These are phyloP conservation scores for Trichoplusia ni DNA, from an alignment of 1,140 invertebrate genomes.

Conservation along the genomic window DNA sequence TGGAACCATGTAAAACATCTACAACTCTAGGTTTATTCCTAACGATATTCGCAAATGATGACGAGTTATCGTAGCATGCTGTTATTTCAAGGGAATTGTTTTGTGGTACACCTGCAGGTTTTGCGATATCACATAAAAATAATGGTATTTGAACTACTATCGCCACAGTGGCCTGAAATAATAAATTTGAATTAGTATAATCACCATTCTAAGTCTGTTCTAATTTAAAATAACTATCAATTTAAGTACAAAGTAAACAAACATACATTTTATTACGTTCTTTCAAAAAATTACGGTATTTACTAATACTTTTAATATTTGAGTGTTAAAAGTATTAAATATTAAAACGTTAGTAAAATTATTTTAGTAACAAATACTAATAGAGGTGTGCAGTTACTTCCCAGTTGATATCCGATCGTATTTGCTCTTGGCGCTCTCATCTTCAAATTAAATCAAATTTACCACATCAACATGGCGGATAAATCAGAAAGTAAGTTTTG, in stretches of 20 bases:
- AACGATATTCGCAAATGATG: neutral
- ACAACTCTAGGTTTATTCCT: neutral
- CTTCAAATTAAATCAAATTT: conserved; percentile 74
- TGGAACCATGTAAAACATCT: neutral
- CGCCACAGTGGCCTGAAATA: neutral
- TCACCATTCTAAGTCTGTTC: neutral
- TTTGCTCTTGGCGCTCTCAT: conserved; percentile 70
- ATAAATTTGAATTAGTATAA: neutral
- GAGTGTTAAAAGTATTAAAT: too few species aligned
- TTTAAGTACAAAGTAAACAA: too few species aligned
- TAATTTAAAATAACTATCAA: too few species aligned
- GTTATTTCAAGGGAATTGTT: neutral
- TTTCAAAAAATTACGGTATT: too few species aligned
- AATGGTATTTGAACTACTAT: neutral
- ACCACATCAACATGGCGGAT: conserved; percentile 88
- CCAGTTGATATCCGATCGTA: conserved; percentile 38
- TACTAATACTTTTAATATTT: too few species aligned
- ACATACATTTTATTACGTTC: too few species aligned
- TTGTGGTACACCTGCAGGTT: neutral
- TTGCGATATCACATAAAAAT: neutral
- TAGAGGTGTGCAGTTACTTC: neutral
- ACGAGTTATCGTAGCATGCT: conserved; percentile 1
- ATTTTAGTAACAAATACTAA: neutral
- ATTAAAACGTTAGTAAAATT: neutral
- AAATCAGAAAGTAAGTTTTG: conserved; percentile 87